Evolutionary conservation across 2,888 invertebrate genomes (phyloP), one percentile per base, ranked within the genome.

Genomic region (Bhutanitis thaidina): DNA sequence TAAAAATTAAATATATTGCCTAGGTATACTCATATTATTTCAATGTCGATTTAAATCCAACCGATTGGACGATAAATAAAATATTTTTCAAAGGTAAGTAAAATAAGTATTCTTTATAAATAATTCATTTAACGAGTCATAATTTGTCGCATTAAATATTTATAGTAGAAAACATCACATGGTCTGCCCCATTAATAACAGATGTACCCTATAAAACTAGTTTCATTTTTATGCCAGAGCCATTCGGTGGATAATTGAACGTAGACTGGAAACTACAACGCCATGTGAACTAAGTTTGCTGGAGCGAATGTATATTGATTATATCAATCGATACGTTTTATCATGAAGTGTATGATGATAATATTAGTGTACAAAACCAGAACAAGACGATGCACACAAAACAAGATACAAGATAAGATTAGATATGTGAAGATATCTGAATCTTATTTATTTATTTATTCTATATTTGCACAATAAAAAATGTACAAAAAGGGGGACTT

Each of bases 121-220:
- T 15, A 12, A 43, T 36, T 13, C 12, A 39, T 36, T 25, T 9
- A 27, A 20, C 12, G 44, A 49, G 45, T 49, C 37, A 54, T 47
- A 49, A 53, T 12, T 20, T 16, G 14, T 43, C 41, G 48, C 25
- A 27, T 57, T 16, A 53, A 59, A 54, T 54, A 62, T 62, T 59
- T 44, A 60, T 43, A 40, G 41, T 54, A 25, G 57, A 61, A 61
- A 30, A 46, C 45, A 34, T 48, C 49, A 55, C 32, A 43, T 38
- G 34, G 32, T n/a, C n/a, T n/a, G n/a, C n/a, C n/a, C n/a, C 43
- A 15, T 8, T 27, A 25, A 12, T n/a, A n/a, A n/a, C n/a, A n/a
- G n/a, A 25, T 13, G 25, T 8, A 13, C 1, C 8, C 15, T 5
- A 7, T 37, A 34, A 10, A 50, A 25, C 16, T 8, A 39, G n/a